These are phyloP conservation scores for Aldrovandia affinis DNA, from an alignment of 2,797 vertebrate species.

Conservation along the genomic window DNA sequence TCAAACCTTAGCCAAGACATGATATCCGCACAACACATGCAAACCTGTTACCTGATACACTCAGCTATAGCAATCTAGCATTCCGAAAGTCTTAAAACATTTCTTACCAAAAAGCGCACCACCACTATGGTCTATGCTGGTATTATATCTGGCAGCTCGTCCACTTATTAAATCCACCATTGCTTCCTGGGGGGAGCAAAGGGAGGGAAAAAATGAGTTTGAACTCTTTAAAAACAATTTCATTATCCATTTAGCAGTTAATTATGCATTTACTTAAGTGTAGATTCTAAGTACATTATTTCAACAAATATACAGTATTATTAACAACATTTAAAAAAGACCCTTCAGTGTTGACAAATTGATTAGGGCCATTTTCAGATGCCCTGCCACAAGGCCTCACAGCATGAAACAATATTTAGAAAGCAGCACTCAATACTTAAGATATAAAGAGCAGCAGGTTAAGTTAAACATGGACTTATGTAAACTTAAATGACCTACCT, in stretches of 20 bases:
- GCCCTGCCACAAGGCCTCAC: background rate
- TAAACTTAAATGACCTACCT: too few relatives aligned
- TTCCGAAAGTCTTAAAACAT: too few relatives aligned
- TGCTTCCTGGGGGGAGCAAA: background rate
- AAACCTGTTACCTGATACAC: background rate
- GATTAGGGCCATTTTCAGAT: background rate
- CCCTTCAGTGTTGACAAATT: background rate
- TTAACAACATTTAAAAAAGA: background rate
- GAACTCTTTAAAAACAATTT: background rate
- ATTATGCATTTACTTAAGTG: background rate
- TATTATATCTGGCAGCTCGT: background rate
- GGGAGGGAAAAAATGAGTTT: background rate
- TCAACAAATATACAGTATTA: background rate
- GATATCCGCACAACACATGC: background rate
- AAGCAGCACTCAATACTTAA: background rate
- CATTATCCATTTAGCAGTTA: background rate
- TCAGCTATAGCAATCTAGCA: background rate
- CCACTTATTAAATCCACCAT: conserved; percentile 13
- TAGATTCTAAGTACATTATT: background rate
- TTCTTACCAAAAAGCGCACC: background rate
- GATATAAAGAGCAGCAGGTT: background rate
- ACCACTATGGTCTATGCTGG: background rate
- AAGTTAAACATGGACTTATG: background rate
- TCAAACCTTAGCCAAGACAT: background rate
- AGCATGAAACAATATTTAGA: background rate